Conservation (phyloP, 2,113 vertebrate genomes). For the Neolamprologus sp. region DNA sequence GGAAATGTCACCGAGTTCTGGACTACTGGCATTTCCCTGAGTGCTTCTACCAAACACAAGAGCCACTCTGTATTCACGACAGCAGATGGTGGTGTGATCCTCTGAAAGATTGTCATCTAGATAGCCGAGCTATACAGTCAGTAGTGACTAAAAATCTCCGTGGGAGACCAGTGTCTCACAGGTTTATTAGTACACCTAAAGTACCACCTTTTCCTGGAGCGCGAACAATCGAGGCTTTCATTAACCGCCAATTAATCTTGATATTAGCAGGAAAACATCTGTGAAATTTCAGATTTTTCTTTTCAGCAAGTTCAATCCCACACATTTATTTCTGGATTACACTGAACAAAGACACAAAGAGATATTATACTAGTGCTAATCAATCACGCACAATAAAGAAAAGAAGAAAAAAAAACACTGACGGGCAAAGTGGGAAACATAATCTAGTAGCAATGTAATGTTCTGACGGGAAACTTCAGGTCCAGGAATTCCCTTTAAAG, state of each 20-base stretch:
- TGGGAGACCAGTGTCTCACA: not conserved
- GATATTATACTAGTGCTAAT: not conserved
- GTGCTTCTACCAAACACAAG: not conserved
- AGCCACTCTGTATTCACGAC: not conserved
- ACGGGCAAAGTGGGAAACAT: not conserved
- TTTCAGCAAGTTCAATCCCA: not conserved
- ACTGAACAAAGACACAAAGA: not conserved
- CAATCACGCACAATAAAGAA: not conserved
- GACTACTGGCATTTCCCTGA: constrained; percentile 1
- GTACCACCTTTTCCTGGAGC: not conserved
- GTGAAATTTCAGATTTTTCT: not conserved
- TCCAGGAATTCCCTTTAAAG: not conserved
- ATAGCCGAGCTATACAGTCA: not conserved
- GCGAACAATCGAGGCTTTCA: not conserved
- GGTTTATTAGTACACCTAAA: not conserved
- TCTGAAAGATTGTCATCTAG: not conserved
- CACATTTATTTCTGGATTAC: not conserved
- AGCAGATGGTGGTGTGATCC: not conserved
- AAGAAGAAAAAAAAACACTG: fast-evolving
- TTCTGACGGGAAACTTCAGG: not conserved
- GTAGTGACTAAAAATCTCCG: not conserved
- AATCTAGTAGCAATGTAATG: not conserved
- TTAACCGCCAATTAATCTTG: not conserved
- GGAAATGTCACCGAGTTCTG: constrained; percentile 28
- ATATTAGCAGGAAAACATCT: not conserved